Evolutionary conservation across 2,797 vertebrate species (phyloP).

Genomic region (Sitta carolinensis): DNA sequence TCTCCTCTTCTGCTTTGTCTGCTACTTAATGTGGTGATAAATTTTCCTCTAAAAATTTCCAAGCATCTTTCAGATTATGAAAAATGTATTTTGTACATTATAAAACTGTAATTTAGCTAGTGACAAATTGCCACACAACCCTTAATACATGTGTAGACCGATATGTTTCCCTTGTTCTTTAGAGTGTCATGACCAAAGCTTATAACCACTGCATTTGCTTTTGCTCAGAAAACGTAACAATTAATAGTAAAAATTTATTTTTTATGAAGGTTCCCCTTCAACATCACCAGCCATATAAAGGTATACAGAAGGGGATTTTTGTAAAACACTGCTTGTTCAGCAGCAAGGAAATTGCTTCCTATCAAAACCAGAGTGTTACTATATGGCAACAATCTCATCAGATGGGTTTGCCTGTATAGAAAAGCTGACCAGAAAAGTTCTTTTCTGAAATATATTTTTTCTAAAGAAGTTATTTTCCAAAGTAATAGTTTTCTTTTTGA

Average conservation of each 20-base stretch:
- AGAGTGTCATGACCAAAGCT: neutral
- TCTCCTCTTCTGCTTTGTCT: neutral
- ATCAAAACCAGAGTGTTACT: neutral
- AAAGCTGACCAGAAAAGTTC: neutral
- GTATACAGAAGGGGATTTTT: neutral
- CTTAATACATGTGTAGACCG: neutral
- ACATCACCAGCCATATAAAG: neutral
- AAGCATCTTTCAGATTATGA: neutral
- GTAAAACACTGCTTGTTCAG: neutral
- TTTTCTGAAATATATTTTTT: neutral
- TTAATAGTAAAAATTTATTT: neutral
- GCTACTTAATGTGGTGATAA: slow-evolving; percentile 10
- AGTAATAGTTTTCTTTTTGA: neutral
- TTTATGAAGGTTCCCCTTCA: neutral
- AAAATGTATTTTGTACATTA: neutral
- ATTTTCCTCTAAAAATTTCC: slow-evolving; percentile 11
- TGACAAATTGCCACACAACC: neutral
- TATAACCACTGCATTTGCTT: neutral
- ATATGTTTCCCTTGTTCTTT: neutral
- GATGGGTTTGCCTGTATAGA: neutral
- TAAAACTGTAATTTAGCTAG: neutral
- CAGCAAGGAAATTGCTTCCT: neutral
- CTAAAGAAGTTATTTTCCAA: neutral
- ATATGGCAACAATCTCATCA: neutral
- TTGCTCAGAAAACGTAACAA: neutral